Base-by-base conservation (phyloP, 2,888 invertebrate genomes). In the Iselma pallidipennis region DNA sequence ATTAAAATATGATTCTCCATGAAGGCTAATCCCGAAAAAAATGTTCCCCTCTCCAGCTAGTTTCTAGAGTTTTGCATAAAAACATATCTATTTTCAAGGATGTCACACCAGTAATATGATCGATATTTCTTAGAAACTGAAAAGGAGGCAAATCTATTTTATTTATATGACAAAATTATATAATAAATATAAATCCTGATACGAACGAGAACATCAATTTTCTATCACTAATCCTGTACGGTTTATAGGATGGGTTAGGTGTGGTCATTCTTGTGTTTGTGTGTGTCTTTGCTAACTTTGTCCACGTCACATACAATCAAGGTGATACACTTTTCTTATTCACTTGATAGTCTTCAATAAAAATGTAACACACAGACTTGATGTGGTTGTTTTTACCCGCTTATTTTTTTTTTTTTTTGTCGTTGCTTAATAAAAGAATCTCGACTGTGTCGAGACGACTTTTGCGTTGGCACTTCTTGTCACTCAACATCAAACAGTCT, bases 1-100 rank as follows among this genome's bases (percentile, higher is more conserved):
- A 66, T 66, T 66, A 66, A 55, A 61, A 66, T 65, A 66, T 62
- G 68, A 69, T 66, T 63, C 63, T 56, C 70, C 66, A 59, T 71
- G 69, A 69, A 69, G 71, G 70, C 66, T 66, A 53, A 55, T 61
- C 59, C 37, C 16, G 37, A 37, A 37, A 19, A 37, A 16, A 37
- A 37, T n/a, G n/a, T n/a, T n/a, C n/a, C n/a, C n/a, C n/a, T n/a
- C n/a, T n/a, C n/a, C n/a, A n/a, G n/a, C n/a, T n/a, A n/a, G n/a
- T n/a, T n/a, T n/a, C n/a, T n/a, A n/a, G n/a, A n/a, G n/a, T n/a
- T n/a, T n/a, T n/a, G n/a, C n/a, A n/a, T n/a, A n/a, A n/a, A n/a
- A n/a, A n/a, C n/a, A n/a, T n/a, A n/a, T n/a, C n/a, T n/a, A n/a
- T n/a, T n/a, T n/a, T n/a, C n/a, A n/a, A n/a, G n/a, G n/a, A n/a